Base-by-base conservation (phyloP, 2,888 invertebrate species). In the Ormyrus labotus region DNA sequence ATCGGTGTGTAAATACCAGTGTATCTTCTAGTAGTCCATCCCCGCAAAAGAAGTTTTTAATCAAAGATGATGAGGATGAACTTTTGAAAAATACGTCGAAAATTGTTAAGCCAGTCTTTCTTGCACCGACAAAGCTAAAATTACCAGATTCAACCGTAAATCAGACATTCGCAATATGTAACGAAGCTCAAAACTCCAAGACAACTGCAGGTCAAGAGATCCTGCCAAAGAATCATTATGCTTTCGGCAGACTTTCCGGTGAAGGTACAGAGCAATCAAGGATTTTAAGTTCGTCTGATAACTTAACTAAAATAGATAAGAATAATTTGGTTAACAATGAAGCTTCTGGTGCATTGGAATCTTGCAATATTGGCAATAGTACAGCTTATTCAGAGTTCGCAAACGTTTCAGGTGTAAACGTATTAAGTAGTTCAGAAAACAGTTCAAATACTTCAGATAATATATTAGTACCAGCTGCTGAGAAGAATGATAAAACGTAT, bases 121-220 rank as follows among this genome's bases (percentile, higher is more conserved):
- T 84, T 7, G 83, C 84, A 3, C 83, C 85, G 0, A 73, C 85
- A 10, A 85, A 81, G 75, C 70, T 85, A 2, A 83, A 83, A 10
- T 58, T 85, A 7, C 67, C 83, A 0, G 78, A 84, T 60, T 79
- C 78, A 10, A 78, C 74, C 19, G 69, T 55, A 6, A 69, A 68
- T 10, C 47, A 57, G 19, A 67, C 61, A 9, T 6, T 13, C 1
- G 10, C 5, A 5, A 34, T 51, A 4, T 8, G 47, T 34, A 0
- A 45, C 8, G 48, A 78, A 8, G 45, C 7, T 34, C 34, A 34
- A 34, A 34, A 34, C 34, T 4, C 34, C 34, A 34, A 34, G 34
- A 34, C 34, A 2, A 34, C 34, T 34, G 34, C 2, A 9, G 47
- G 10, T 1, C 45, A 45, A 11, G 19, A 11, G 7, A 11, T 53